These are phyloP conservation scores for Cydia fagiglandana DNA, from an alignment of 1,140 invertebrate species.

Conservation along the genomic window DNA sequence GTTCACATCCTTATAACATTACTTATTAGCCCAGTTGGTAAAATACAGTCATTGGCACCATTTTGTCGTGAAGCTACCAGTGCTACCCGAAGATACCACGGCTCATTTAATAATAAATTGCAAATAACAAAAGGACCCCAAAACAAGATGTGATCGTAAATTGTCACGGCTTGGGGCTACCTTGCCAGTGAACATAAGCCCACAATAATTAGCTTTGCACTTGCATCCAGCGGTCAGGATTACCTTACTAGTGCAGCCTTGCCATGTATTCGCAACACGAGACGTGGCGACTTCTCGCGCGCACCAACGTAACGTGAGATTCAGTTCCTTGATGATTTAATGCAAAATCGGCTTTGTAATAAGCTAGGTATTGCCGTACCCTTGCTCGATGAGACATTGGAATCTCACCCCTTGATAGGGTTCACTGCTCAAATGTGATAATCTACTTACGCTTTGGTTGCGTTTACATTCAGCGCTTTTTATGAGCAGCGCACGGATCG, in stretches of 20 bases:
- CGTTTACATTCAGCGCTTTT: neutral
- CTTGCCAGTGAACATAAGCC: neutral
- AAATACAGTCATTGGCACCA: no score
- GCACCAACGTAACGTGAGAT: neutral
- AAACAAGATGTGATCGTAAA: neutral
- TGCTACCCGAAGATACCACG: no score
- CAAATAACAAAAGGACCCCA: neutral
- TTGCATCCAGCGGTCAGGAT: neutral
- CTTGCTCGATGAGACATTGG: neutral
- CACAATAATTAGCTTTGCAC: constrained; percentile 9
- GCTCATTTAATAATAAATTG: no score
- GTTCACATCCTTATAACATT: no score
- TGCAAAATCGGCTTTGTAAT: no score
- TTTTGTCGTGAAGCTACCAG: no score
- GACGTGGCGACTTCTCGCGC: neutral
- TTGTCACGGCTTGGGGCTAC: neutral
- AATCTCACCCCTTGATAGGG: neutral
- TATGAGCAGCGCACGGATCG: neutral
- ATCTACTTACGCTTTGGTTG: constrained; percentile 2
- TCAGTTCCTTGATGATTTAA: neutral
- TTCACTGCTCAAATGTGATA: neutral
- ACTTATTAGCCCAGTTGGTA: no score
- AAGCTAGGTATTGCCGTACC: no score
- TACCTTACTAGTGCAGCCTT: constrained; percentile 8
- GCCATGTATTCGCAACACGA: neutral